These are phyloP conservation scores for Myxocyprinus asiaticus DNA, from an alignment of 2,113 vertebrate genomes.

Conservation along the genomic window DNA sequence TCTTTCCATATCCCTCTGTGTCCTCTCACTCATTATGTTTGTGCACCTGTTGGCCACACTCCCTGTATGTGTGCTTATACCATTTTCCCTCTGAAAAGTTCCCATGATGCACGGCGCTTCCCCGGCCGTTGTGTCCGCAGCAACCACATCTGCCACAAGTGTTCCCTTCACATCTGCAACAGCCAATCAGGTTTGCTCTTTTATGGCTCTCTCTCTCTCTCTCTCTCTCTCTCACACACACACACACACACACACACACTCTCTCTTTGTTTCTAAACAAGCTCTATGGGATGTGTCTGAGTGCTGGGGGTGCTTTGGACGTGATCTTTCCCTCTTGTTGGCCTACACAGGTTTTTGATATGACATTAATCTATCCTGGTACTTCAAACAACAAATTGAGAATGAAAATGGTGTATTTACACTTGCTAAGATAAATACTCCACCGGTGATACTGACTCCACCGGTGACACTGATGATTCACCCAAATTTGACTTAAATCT, in stretches of 20 bases:
- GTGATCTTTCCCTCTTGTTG: constrained; percentile 85
- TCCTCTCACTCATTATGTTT: constrained; percentile 63
- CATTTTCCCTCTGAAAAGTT: constrained; percentile 98
- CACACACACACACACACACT: constrained; percentile 43
- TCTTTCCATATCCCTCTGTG: constrained; percentile 7
- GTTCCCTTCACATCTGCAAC: constrained; percentile 99
- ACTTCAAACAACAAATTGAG: neutral
- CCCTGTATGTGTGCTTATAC: constrained; percentile 93
- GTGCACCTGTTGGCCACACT: constrained; percentile 85
- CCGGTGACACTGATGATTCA: no score
- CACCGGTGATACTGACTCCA: no score
- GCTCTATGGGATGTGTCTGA: constrained; percentile 76
- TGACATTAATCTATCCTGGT: neutral
- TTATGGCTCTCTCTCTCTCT: constrained; percentile 67
- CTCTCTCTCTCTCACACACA: constrained; percentile 59
- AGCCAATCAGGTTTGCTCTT: constrained; percentile 99
- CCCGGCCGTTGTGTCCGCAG: constrained; percentile 97
- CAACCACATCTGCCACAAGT: constrained; percentile 98
- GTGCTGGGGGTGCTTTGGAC: constrained; percentile 49
- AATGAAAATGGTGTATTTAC: no score
- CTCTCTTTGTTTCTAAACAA: constrained; percentile 64
- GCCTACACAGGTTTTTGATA: constrained; percentile 77
- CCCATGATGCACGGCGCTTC: constrained; percentile 99
- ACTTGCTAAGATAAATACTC: neutral
- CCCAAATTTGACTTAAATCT: no score